phyloP scores from a whole-genome alignment of 2,113 vertebrate genomes.

The Thymallus thymallus region DNA sequence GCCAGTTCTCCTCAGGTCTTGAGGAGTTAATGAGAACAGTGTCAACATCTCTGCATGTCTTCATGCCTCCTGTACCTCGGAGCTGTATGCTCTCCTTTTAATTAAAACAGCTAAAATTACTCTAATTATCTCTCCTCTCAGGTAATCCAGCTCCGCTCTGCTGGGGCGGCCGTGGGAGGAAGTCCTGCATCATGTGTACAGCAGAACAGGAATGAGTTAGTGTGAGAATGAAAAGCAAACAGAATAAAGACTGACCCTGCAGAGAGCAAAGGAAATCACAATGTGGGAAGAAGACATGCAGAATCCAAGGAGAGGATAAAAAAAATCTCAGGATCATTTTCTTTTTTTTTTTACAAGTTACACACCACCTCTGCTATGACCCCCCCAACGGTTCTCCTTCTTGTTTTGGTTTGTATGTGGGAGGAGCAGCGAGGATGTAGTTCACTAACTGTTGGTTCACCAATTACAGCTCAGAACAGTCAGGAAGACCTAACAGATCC shows the following conservation, averaged over 20 bases:
- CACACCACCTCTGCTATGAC: conserved; percentile 39
- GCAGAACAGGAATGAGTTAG: neutral
- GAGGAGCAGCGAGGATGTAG: conserved; percentile 19
- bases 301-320: conserved; percentile 17
- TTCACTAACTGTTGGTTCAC: conserved; percentile 14
- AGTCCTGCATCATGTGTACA: conserved; percentile 20
- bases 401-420: conserved; percentile 47
- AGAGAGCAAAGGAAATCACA: conserved; percentile 5
- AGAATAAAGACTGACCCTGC: conserved; percentile 21
- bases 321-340: conserved; percentile 13
- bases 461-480: neutral
- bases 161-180: neutral
- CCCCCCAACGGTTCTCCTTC: conserved; percentile 39
- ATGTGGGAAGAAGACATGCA: conserved; percentile 5
- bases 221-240: conserved; percentile 10
- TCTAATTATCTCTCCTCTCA: conserved; percentile 46
- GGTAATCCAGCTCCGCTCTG: conserved; percentile 33
- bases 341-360: conserved; percentile 16
- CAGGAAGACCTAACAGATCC: neutral
- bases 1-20: no score
- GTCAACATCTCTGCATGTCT: conserved; percentile 21
- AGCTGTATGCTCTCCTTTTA: conserved; percentile 29
- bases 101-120: conserved; percentile 35
- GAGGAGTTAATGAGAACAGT: conserved; percentile 23
- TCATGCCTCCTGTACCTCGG: conserved; percentile 6